Conservation (phyloP, 2,113 vertebrate genomes). For the Microtus richardsoni region DNA sequence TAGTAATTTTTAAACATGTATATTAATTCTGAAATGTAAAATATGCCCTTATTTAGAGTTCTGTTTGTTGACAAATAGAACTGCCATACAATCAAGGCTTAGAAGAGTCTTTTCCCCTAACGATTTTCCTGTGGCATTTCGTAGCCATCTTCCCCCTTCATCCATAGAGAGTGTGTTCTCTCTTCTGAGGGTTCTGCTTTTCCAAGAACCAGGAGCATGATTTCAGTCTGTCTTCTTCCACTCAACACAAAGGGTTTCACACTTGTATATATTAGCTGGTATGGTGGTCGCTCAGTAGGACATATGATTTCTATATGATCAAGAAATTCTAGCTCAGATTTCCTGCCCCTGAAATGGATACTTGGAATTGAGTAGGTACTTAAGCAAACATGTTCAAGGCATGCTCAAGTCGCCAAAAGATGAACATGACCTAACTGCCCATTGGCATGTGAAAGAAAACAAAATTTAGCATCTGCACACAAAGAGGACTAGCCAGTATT, state of each 20-base stretch:
- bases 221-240: not conserved
- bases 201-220: not conserved
- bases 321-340: not conserved
- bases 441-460: not conserved
- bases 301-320: not conserved
- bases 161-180: not conserved
- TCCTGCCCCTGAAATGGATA: not conserved
- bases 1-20: constrained; percentile 33
- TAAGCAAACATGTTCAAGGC: not conserved
- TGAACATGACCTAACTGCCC: not conserved
- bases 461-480: not conserved
- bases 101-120: not conserved
- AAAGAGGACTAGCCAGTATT: not conserved
- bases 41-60: not conserved
- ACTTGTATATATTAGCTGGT: not conserved
- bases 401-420: not conserved
- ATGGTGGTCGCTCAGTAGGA: not conserved
- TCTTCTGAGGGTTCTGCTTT: not conserved
- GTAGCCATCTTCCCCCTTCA: not conserved
- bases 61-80: not conserved
- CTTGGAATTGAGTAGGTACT: not conserved
- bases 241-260: not conserved
- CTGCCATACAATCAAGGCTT: not conserved
- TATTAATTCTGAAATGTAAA: not conserved
- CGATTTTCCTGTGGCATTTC: accelerated